Evolutionary conservation across 2,888 invertebrate genomes (phyloP).

Genomic region (Macaria liturata): DNA sequence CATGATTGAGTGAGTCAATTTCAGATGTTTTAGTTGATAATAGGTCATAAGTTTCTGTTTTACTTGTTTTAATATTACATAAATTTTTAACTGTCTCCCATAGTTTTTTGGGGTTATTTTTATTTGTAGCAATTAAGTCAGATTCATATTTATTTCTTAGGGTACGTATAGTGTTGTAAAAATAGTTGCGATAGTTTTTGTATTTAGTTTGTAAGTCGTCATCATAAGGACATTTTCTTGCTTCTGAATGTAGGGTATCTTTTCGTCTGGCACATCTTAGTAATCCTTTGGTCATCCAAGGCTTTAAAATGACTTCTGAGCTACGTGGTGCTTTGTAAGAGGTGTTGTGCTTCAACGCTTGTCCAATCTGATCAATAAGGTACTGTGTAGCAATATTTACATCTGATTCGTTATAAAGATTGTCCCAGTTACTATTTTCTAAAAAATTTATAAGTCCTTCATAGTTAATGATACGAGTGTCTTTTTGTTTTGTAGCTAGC

Average conservation of each 20-base stretch:
- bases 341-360: not conserved
- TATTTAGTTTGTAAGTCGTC: not conserved
- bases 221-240: not conserved
- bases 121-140: not conserved
- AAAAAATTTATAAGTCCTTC: not conserved
- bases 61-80: not conserved
- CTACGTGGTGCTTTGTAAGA: not conserved
- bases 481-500: not conserved
- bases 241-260: not conserved
- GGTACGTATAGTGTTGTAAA: not conserved
- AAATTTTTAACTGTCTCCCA: not conserved
- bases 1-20: not conserved
- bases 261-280: not conserved
- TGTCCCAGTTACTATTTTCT: not conserved
- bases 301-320: not conserved
- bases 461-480: not conserved
- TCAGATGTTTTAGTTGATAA: not conserved
- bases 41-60: not conserved
- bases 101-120: not conserved
- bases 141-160: conserved; percentile 3
- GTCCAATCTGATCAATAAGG: not conserved
- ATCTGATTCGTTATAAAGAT: not conserved
- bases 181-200: conserved; percentile 1
- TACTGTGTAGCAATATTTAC: not conserved
- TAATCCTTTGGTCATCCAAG: not conserved